Evolutionary conservation across 2,113 vertebrate genomes (phyloP).

Genomic region (Lutjanus erythropterus): DNA sequence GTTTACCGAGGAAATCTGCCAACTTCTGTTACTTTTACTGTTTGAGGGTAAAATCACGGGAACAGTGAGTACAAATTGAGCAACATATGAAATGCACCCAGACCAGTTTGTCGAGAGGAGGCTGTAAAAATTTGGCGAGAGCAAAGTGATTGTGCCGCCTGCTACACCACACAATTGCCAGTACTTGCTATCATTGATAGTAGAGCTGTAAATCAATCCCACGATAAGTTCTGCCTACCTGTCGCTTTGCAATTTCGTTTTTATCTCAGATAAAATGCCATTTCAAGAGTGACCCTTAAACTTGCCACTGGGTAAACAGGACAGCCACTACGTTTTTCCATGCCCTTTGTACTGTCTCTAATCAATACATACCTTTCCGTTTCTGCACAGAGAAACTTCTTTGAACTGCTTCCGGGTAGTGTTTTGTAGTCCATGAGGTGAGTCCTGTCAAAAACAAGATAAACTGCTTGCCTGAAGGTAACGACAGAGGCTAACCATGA

Average conservation of each 20-base stretch:
- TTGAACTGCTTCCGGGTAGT: slow-evolving; percentile 65
- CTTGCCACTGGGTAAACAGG: background rate
- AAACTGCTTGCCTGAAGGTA: background rate
- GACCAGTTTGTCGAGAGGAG: background rate
- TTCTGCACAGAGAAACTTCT: background rate
- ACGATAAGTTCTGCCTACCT: slow-evolving; percentile 45
- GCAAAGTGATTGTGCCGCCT: background rate
- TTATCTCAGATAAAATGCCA: background rate
- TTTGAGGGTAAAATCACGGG: background rate
- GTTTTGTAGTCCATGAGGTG: slow-evolving; percentile 44
- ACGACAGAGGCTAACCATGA: background rate
- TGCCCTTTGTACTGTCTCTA: slow-evolving; percentile 59
- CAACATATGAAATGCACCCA: background rate
- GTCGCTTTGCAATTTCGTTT: background rate
- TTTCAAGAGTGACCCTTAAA: background rate
- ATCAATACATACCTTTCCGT: slow-evolving; percentile 44
- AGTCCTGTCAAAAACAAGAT: background rate
- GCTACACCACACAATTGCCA: background rate
- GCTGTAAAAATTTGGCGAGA: background rate
- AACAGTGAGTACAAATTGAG: background rate
- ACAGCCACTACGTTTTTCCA: background rate
- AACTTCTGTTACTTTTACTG: background rate
- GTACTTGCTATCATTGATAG: background rate
- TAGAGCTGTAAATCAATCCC: background rate
- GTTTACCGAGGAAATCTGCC: background rate